Base-by-base conservation (phyloP, 2,797 vertebrate genomes). In the Myotis pilosus region DNA sequence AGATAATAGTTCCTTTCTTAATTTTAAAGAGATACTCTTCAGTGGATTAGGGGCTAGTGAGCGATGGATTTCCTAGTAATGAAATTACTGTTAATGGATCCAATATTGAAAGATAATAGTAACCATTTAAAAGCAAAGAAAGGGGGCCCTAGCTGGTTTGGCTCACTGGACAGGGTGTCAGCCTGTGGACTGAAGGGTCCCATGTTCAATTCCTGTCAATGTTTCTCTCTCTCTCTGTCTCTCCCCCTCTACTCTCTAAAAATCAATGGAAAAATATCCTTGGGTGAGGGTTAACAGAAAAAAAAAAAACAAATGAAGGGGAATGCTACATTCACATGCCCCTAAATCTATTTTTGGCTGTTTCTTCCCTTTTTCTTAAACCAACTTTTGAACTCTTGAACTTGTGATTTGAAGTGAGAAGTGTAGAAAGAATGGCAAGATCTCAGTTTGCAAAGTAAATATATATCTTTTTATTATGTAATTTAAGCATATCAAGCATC, bases 1-100 rank as follows among this genome's bases (percentile, higher is more conserved):
- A 97, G 94, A 41, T 68, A 74, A 96, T 96, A 96, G 38, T 12
- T 94, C 89, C 93, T 78, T 71, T 69, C 60, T 97, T 97, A 97
- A 94, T 96, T 71, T 68, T 96, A 91, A 96, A 91, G 71, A 84
- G 30, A 69, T 96, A 94, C 64, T 85, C 22, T 93, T 91, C 38
- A 79, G 17, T 93, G 89, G 74, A 90, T 87, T 78, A 94, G 68
- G 80, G 51, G 12, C 51, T 81, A 90, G 51, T 78, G 78, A 89
- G 55, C 69, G 36, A 88, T 95, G 83, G 87, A 60, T 82, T 78
- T 93, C 94, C 82, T 91, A 81, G 75, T 94, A 89, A 81, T 94
- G 72, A 87, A 95, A 90, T 94, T 89, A 95, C 72, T 95, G 86
- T 62, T 91, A 88, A 88, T 89, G 75, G 55, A 23, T 51, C 92